Base-by-base conservation (phyloP, 2,797 vertebrate genomes). In the Limosa lapponica region DNA sequence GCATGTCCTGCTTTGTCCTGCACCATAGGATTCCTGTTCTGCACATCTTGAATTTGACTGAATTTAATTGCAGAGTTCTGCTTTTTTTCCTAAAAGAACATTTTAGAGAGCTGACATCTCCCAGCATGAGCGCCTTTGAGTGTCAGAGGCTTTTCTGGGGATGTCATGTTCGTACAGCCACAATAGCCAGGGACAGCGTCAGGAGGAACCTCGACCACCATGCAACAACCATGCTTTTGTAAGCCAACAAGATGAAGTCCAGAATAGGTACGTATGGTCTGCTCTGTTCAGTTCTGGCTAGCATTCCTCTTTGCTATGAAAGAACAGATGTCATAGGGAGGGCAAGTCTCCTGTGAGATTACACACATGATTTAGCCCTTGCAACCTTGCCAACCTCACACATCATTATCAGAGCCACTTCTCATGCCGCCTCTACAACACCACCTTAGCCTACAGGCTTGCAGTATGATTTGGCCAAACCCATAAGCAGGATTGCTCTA, bases 1-100 rank as follows among this genome's bases (percentile, higher is more conserved):
- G 92, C 62, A 41, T 58, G 88, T 13, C 61, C 89, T 18, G 81
- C 95, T 92, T 89, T 95, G 93, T 94, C 85, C 89, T 3, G 12
- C 93, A 44, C 85, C 10, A 2, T 49, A 70, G 90, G 95, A 52
- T 82, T 75, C 90, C 73, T 84, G 46, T 2, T 14, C 72, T 4
- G 11, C 61, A 55, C 86, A 65, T 88, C 93, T 64, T 36, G 32
- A 44, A n/a, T 19, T 34, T n/a, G 52, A 17, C 37, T 39, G 61
- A 77, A 34, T 55, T 58, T 58, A 91, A 85, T 54, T 78, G 46
- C 2, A 22, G 58, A 66, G 62, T 16, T 84, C 80, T 90, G 83
- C 65, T 74, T 80, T 71, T 32, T 15, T 10, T 16, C 52, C 59
- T 4, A 5, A 37, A 37, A 41, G 71, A 73, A 62, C 19, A 69